A percentile compares a stretch with the other conserved stretches of the same genome.
Conservation (phyloP, 2,797 vertebrate genomes). For the Graptemys geographica region DNA sequence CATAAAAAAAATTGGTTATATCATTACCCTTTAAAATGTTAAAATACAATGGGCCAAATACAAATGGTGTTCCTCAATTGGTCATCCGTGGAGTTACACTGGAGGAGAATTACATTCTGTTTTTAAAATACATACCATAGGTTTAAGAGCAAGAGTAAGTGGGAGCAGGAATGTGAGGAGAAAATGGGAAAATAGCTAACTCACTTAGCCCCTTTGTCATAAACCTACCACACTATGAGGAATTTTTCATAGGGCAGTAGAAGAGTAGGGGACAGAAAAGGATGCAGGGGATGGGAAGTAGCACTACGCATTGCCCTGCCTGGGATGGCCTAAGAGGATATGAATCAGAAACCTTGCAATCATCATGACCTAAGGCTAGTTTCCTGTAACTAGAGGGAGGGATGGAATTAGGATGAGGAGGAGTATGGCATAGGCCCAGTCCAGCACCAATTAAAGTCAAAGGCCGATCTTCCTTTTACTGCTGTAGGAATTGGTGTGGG, state of each 20-base stretch:
- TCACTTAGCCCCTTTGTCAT: background rate
- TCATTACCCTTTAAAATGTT: background rate
- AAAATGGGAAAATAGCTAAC: background rate
- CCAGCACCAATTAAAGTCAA: fast-evolving
- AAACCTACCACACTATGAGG: background rate
- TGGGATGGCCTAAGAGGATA: background rate
- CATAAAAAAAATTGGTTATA: background rate
- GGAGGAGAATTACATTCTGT: background rate
- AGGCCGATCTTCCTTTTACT: background rate
- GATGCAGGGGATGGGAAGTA: background rate
- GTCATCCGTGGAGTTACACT: background rate
- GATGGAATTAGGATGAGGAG: background rate
- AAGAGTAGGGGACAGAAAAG: fast-evolving
- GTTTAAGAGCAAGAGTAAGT: background rate
- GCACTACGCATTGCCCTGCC: background rate
- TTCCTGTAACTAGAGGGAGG: background rate
- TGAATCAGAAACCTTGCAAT: fast-evolving
- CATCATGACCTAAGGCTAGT: background rate
- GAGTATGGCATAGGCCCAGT: background rate
- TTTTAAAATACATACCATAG: background rate
- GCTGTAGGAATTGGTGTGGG: background rate
- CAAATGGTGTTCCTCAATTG: background rate
- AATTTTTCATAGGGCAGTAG: background rate
- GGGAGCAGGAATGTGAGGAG: background rate
- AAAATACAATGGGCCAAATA: background rate